Evolutionary conservation across 2,888 invertebrate genomes (phyloP).

Genomic region (Nephrotoma flavescens): DNA sequence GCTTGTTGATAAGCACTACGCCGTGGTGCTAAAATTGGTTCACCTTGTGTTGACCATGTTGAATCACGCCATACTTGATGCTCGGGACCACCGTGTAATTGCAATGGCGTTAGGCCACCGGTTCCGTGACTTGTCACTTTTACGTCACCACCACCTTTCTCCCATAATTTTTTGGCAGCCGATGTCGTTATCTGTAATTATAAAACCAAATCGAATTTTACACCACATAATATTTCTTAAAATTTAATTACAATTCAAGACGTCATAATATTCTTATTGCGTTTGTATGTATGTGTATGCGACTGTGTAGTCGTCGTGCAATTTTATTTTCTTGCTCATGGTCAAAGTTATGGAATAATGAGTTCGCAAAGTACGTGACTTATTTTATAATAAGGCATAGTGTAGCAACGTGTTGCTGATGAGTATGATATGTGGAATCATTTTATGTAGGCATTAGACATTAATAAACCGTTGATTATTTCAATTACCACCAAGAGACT

Average conservation of each 20-base stretch:
- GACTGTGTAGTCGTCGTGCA: not conserved
- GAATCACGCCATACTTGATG: conserved; percentile 81
- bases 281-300: not conserved
- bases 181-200: conserved; percentile 75
- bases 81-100: conserved; percentile 44
- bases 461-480: no score
- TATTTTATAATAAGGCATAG: not conserved
- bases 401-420: not conserved
- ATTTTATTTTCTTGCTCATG: not conserved
- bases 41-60: conserved; percentile 85
- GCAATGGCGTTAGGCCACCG: conserved; percentile 57
- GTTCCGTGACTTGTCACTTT: conserved; percentile 46
- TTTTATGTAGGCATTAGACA: no score
- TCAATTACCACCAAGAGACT: no score
- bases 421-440: not conserved
- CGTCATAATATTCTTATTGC: not conserved
- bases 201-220: conserved; percentile 12
- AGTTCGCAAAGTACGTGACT: not conserved
- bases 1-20: conserved; percentile 50
- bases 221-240: not conserved
- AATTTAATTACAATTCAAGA: not conserved
- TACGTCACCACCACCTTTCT: conserved; percentile 58
- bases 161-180: conserved; percentile 88
- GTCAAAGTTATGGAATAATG: not conserved
- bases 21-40: conserved; percentile 62